Evolutionary conservation across 2,888 invertebrate species (phyloP), one percentile per base, ranked within the genome.

Genomic region (Heliconius hortense): DNA sequence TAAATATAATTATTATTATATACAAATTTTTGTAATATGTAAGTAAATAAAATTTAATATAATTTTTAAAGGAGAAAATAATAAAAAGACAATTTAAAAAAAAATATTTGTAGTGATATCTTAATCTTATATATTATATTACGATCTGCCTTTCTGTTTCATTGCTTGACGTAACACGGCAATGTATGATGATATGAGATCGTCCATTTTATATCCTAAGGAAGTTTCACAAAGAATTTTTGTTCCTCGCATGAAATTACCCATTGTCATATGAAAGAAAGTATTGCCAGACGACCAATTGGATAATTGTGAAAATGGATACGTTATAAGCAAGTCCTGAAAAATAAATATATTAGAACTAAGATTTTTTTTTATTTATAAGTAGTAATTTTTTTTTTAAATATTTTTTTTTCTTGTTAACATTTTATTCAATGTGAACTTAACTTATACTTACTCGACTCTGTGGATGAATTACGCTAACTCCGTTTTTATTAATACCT

Each of bases 241-340:
- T 43, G 97, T 97, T 74, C 98, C 98, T 67, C 97, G 96, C 82
- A 99, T 96, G 87, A 99, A 96, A 87, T 98, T 98, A n/a, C 98
- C 98, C 84, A 99, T 97, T 0, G 98, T 98, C 95, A 98, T 96
- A 85, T 98, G 97, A 95, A 99, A 99, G 87, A 97, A 99, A 0
- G 98, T 98, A 88, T 98, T 98, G 18, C 98, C 98, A 13, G 98
- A 98, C 64, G 98, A 98, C 98, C 99, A 99, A 88, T 98, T 98
- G 72, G 97, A 97, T 78, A 99, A 95, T 84, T 98, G 97, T 1
- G 97, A 96, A 90, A 98, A 99, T 35, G 97, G 96, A 90, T 98
- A 97, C 21, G 97, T 97, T 7, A 96, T 96, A 79, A 98, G 91
- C 75, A 98, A 95, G 82, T 97, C 97, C 97, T 97, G 87, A 75